phyloP scores from a whole-genome alignment of 2,888 invertebrate genomes.

The Coelopa pilipes region DNA sequence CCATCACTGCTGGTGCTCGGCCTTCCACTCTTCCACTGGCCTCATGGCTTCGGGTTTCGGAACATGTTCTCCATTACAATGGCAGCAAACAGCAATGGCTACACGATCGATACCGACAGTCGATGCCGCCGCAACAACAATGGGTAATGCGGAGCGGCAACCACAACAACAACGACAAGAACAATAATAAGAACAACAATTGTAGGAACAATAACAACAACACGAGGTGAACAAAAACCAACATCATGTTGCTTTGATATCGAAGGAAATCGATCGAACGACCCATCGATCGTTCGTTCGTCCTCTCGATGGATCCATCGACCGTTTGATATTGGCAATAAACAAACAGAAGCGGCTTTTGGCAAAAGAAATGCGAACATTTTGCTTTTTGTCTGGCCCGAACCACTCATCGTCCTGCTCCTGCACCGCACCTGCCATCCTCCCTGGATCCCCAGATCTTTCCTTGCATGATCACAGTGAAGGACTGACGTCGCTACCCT shows the following conservation, averaged over 20 bases:
- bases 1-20: too few relatives aligned
- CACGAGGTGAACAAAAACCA: neutral
- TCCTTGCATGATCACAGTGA: neutral
- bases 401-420: neutral
- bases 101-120: neutral
- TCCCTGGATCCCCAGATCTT: neutral
- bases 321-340: conserved; percentile 46
- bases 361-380: conserved; percentile 27
- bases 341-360: conserved; percentile 49
- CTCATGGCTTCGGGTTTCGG: too few relatives aligned
- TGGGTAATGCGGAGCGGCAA: neutral
- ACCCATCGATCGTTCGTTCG: conserved; percentile 16
- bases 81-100: neutral
- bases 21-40: neutral
- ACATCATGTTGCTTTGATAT: conserved; percentile 25
- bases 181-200: too few relatives aligned
- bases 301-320: conserved; percentile 4
- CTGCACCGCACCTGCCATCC: neutral
- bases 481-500: too few relatives aligned
- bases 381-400: conserved; percentile 11
- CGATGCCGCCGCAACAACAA: conserved; percentile 7
- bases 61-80: conserved; percentile 16
- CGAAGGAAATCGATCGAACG: conserved; percentile 41
- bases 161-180: too few relatives aligned
- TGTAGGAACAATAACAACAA: too few relatives aligned